Evolutionary conservation across 2,113 vertebrate genomes (phyloP).

Genomic region (Oryzias melastigma): DNA sequence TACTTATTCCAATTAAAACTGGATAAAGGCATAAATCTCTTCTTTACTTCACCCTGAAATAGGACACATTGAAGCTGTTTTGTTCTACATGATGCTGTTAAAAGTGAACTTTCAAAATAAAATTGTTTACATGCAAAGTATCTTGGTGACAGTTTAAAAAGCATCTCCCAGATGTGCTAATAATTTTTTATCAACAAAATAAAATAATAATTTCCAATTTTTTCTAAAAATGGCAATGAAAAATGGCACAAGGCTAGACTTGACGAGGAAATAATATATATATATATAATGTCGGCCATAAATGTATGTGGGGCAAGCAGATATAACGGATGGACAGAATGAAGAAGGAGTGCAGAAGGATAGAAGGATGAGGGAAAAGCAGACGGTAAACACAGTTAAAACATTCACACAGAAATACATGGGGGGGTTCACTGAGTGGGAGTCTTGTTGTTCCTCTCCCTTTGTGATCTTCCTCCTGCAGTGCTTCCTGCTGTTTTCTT

Average conservation of each 20-base stretch:
- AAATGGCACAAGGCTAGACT: constrained; percentile 9
- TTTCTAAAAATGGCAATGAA: constrained; percentile 17
- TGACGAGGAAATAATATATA: too few species aligned
- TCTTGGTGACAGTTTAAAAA: constrained; percentile 38
- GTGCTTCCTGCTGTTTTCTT: constrained; percentile 40
- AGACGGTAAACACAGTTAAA: constrained; percentile 27
- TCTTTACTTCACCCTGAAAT: neutral
- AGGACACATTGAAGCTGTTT: neutral
- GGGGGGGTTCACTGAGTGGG: constrained; percentile 46
- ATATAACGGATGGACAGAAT: constrained; percentile 28
- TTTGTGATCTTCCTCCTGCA: constrained; percentile 37
- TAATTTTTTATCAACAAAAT: constrained; percentile 35
- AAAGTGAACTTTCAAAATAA: constrained; percentile 9
- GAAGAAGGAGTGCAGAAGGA: constrained; percentile 3
- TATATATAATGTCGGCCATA: too few species aligned
- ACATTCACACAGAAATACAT: constrained; percentile 18
- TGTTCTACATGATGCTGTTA: constrained; percentile 1
- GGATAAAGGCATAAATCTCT: neutral
- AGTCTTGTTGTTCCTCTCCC: constrained; percentile 22
- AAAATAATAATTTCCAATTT: constrained; percentile 23
- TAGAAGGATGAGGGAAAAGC: constrained; percentile 3
- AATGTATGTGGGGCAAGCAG: constrained; percentile 24
- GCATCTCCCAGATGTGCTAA: constrained; percentile 54
- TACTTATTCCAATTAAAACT: too few species aligned
- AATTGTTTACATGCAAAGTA: constrained; percentile 29